Evolutionary conservation across 2,113 vertebrate species (phyloP).

Genomic region (Sinocyclocheilus anophthalmus): DNA sequence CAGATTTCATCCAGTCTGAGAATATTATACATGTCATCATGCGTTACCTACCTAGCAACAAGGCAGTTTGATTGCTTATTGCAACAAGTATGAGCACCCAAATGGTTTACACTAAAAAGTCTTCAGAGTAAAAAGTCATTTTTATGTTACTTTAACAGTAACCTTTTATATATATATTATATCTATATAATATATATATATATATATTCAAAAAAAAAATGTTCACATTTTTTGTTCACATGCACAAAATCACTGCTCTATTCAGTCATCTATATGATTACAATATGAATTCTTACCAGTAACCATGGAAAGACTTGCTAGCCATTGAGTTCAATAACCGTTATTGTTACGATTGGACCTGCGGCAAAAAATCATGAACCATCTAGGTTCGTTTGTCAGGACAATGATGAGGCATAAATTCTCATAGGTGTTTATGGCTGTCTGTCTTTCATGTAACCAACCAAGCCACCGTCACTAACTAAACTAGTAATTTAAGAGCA

Average conservation of each 20-base stretch:
- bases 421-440: not conserved
- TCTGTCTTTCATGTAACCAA: conserved; percentile 24
- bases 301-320: not conserved
- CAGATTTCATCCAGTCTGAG: too few species aligned
- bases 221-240: too few species aligned
- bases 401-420: not conserved
- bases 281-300: not conserved
- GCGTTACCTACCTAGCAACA: too few species aligned
- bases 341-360: not conserved
- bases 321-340: not conserved
- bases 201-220: too few species aligned
- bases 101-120: not conserved
- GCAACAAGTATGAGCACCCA: too few species aligned
- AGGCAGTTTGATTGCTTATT: too few species aligned
- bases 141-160: not conserved
- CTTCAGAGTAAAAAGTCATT: not conserved
- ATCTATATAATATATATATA: too few species aligned
- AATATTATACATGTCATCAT: too few species aligned
- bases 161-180: too few species aligned
- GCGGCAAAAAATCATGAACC: conserved; percentile 8
- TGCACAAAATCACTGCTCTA: not conserved
- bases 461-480: not conserved
- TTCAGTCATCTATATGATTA: not conserved
- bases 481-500: conserved; percentile 15
- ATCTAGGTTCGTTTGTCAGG: not conserved